Base-by-base conservation (phyloP, 2,888 invertebrate species). In the Lasiommata megera region DNA sequence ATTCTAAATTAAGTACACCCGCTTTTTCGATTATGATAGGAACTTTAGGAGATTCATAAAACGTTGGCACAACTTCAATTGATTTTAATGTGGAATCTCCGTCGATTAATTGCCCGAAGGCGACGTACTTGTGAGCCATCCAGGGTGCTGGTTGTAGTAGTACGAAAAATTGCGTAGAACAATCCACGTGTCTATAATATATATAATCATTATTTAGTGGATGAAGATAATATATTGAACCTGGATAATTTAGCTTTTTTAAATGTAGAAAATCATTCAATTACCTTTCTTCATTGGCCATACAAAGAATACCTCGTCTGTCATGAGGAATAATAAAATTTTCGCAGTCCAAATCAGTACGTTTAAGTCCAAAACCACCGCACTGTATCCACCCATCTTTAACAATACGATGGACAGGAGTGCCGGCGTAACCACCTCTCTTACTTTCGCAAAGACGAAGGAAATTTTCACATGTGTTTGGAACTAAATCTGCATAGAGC, bases 41-140 rank as follows among this genome's bases (percentile, higher is more conserved):
- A 14, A 68, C 60, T 8, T 58, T 72, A 0, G 95, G 95, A 9
- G 92, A 79, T 74, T 95, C 93, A 73, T 94, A 93, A 73, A 86
- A 90, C 0, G 93, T 93, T 0, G 92, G 84, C 5, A 93, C 85
- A n/a, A 80, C 73, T 79, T 95, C 94, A 37, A 95, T 93, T 63
- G 79, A 80, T 56, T 88, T 79, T 37, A 95, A 79, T 11, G 93
- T 92, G 44, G 89, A 79, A 56, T 92, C 93, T 1, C 95, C 95
- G 66, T 94, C 94, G 34, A 95, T 84, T 2, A 95, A 82, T 80
- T 94, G 93, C 1, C 95, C 95, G 74, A 96, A 95, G 1, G 94
- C 95, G 5, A 95, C 95, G 72, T 94, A 95, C 80, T 91, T 93
- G 58, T 88, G 82, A 66, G 93, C 92, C 95, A 95, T 95, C 95